A percentile compares a stretch with the other conserved stretches of the same genome.
Conservation (phyloP, 1,140 invertebrate species). For the Pseudomyrmex pallidus region DNA sequence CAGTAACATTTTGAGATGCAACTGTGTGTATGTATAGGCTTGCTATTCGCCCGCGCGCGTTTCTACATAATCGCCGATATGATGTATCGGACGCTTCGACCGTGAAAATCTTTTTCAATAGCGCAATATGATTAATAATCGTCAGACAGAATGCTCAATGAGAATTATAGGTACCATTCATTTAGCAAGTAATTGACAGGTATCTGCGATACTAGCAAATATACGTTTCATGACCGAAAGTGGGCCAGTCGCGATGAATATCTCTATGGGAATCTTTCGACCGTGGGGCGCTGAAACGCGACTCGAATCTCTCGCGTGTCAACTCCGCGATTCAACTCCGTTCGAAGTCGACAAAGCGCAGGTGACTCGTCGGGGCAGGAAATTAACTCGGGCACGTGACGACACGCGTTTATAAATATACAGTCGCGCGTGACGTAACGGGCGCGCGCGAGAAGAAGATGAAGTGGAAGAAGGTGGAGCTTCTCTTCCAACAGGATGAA, state of each 20-base stretch:
- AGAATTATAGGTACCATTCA: slow-evolving; percentile 9
- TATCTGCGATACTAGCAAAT: background rate
- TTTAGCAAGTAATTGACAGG: slow-evolving; percentile 17
- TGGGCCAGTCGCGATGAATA: slow-evolving; percentile 30
- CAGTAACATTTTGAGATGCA: background rate
- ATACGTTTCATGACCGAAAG: slow-evolving; percentile 25
- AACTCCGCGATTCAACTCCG: background rate
- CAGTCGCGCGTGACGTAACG: slow-evolving; percentile 39
- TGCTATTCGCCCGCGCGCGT: too few relatives aligned
- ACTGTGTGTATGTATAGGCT: background rate
- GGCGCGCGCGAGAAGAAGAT: slow-evolving; percentile 24
- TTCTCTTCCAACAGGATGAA: slow-evolving; percentile 59
- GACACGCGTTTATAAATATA: slow-evolving; percentile 53
- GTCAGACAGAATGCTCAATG: background rate
- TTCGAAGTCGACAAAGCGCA: background rate
- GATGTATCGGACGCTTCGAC: slow-evolving; percentile 18
- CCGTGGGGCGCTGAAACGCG: background rate
- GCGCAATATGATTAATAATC: slow-evolving; percentile 4
- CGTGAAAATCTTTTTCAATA: slow-evolving; percentile 30
- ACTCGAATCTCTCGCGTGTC: slow-evolving; percentile 1
- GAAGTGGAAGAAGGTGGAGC: slow-evolving; percentile 47
- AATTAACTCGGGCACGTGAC: slow-evolving; percentile 52
- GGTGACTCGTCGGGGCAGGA: slow-evolving; percentile 16
- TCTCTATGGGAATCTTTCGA: slow-evolving; percentile 32
- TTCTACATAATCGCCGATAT: too few relatives aligned